Evolutionary conservation across 2,888 invertebrate genomes (phyloP), one percentile per base, ranked within the genome.

Genomic region (Parnassius apollo): DNA sequence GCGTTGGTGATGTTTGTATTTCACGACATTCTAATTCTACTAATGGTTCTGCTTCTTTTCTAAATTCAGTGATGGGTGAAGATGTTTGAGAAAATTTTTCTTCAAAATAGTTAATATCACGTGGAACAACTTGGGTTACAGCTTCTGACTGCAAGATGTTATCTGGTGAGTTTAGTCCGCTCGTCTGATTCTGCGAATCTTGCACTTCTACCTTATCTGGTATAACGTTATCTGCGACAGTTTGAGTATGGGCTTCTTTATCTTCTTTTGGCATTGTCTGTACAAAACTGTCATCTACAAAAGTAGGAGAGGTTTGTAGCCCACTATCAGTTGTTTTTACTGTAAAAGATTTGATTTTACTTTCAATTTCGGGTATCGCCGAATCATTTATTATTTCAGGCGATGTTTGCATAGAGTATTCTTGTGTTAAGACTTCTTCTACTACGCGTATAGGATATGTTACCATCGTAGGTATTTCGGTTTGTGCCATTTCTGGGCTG

Each of bases 221-320:
- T 10, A 81, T 71, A 22, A 73, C 76, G 0, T 80, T 74, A 68
- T 82, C 82, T 66, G 83, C 86, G 8, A 75, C 68, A 49, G 93
- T 93, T 68, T 91, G 89, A 44, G 91, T 86, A 59, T 89, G 81
- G 57, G 71, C 82, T 72, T 86, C 87, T 69, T 81, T 86, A 45
- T 87, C 88, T 61, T 91, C 81, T 2, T 85, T 76, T 9, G 94
- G 93, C 12, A 93, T 89, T 4, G 96, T 96, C 86, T 96, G 96
- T 59, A 93, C 88, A 49, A 92, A 84, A 35, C 79, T 85, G 74
- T 94, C 93, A 60, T 80, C 87, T 0, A 88, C 74, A 57, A 82
- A 79, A 65, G 90, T 91, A 11, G 93, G 93, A 35, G 93, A 92
- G 9, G 93, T 94, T 78, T 94, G 94, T 46, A 92, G 79, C 66